Base-by-base conservation (phyloP, 2,113 vertebrate species). In the Bubo bubo region DNA sequence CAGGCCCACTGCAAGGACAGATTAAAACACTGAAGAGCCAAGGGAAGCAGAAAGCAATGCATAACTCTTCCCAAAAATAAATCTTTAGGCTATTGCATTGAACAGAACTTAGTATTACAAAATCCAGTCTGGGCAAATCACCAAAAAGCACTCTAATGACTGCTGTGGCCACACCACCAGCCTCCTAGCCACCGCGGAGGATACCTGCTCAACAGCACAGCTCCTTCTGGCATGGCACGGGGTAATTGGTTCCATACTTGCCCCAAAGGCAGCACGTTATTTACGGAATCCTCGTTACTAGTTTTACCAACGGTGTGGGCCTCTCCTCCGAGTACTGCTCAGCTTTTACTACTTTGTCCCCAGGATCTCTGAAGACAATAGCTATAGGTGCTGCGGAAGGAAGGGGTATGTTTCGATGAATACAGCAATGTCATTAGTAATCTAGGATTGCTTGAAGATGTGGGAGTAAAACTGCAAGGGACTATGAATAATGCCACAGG, bases 401-500 rank as follows among this genome's bases (percentile, higher is more conserved):
- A 50, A 12, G 0, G 3, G 15, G 6, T 2, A 12, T 0, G 2
- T 43, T 24, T 12, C 2, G 1, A 9, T 20, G 45, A 32, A 37
- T 35, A 20, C 37, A 70, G 70, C 6, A 0, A 5, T 4, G 79
- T 26, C 47, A 14, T 55, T 6, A 86, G 62, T 34, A 37, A 77
- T 6, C 37, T 3, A 3, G 22, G 67, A 11, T 5, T 26, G 55
- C 58, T 59, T 32, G 41, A 63, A 87, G 68, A 18, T 8, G 68
- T 59, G 84, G 52, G 93, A 74, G 89, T 43, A 8, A 28, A 87
- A 30, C 63, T 35, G 47, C 68, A 81, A 73, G 64, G 52, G 37
- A 52, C 41, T 23, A 0, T 11, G 83, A 86, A 68, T 43, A 45
- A 30, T 14, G 35, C 4, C 12, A 0, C 35, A 3, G 43, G 49